Evolutionary conservation across 2,113 vertebrate species (phyloP), one percentile per base, ranked within the genome.

Genomic region (Gallinago media): DNA sequence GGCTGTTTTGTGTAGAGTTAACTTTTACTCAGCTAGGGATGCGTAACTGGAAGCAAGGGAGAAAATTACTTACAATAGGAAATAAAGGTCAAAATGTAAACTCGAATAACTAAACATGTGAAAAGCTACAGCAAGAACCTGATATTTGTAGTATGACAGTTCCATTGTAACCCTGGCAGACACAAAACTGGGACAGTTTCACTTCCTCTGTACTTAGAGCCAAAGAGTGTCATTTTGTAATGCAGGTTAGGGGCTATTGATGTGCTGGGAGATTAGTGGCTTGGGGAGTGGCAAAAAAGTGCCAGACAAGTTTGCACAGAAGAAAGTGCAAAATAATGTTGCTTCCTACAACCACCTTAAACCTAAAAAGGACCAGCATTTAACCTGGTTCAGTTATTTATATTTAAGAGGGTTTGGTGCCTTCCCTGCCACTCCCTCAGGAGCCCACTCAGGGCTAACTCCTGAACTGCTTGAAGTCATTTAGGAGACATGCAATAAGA

Each of bases 381-480:
- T 84, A 72, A 11, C 25, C 14, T 36, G 14, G 25, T 36, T 65
- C 2, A 4, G 40, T 61, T 75, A 40, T 49, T 91, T 75, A 13
- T 70, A 77, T 58, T 58, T 84, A 54, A 63, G 54, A 62, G 19
- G 29, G 6, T 12, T 68, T 49, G 14, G 4, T 73, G 12, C 13
- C 15, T 66, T 73, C 1, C 4, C 4, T 2, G 1, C 11, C 3
- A 0, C 38, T 38, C 38, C 27, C 46, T 83, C 15, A 7, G 8
- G 32, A 40, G 38, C 38, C 38, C 5, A 12, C 38, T 38, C 38
- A 38, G 38, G 38, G 38, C 11, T 59, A 68, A 31, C 23, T 61
- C 5, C 27, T 66, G 67, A 61, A 67, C 7, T 65, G 27, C 49
- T 46, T 70, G 44, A 79, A 89, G 42, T 63, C 27, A 50, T 68